Percentiles rank a stretch among this genome's conserved stretches.
These are phyloP conservation scores for Caenorhabditis doughertyi DNA, from an alignment of 2,888 invertebrate species.

Conservation along the genomic window DNA sequence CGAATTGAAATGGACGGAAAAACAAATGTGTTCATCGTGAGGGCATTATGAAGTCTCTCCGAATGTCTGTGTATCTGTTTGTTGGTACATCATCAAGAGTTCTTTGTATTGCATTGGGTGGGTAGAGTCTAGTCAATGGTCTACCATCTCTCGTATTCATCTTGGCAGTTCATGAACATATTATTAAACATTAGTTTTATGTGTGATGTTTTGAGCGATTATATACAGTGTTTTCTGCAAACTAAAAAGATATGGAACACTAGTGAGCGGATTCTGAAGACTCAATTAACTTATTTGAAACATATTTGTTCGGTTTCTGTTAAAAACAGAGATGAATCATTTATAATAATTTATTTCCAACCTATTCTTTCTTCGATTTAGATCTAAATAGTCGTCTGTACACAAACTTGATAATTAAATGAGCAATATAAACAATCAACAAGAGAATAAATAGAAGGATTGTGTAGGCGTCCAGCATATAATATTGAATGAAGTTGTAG, in stretches of 20 bases:
- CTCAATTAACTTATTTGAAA: too few relatives aligned
- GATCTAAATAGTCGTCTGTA: neutral
- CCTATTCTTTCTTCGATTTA: neutral
- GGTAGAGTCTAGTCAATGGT: conserved; percentile 21
- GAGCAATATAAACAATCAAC: neutral
- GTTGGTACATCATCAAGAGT: neutral
- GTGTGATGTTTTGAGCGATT: too few relatives aligned
- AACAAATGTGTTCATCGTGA: neutral
- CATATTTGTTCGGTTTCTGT: too few relatives aligned
- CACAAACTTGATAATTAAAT: neutral
- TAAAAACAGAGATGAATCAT: too few relatives aligned
- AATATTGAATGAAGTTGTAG: conserved; percentile 15
- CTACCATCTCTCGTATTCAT: neutral
- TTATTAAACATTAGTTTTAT: too few relatives aligned
- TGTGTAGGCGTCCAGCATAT: conserved; percentile 18
- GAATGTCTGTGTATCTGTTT: neutral
- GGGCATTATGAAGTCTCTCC: neutral
- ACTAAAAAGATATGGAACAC: too few relatives aligned
- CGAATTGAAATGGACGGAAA: neutral
- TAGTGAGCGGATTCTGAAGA: too few relatives aligned
- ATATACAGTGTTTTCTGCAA: too few relatives aligned
- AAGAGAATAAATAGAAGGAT: neutral
- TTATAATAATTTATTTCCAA: conserved; percentile 6
- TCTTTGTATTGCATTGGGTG: neutral
- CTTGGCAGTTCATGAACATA: too few relatives aligned